A percentile compares a stretch with the other conserved stretches of the same genome.
phyloP scores from a whole-genome alignment of 2,888 invertebrate species.

The Bhutanitis thaidina region DNA sequence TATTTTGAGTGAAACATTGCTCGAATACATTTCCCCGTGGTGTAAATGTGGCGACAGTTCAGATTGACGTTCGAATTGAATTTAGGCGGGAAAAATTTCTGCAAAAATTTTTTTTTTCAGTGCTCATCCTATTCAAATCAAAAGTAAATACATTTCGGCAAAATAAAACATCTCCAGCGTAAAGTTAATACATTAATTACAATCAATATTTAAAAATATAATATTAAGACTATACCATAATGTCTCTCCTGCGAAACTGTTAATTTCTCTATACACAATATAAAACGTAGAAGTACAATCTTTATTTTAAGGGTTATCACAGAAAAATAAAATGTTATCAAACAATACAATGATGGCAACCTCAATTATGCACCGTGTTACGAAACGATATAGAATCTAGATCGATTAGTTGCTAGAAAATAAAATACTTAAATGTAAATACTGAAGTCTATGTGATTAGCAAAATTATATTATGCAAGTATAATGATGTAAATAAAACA shows the following conservation, averaged over 20 bases:
- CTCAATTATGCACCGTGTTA: conserved; percentile 62
- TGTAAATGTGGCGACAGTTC: too few species aligned
- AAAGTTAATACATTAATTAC: conserved; percentile 14
- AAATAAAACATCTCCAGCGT: conserved; percentile 17
- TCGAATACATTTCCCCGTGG: too few species aligned
- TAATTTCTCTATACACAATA: conserved; percentile 7
- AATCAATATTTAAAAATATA: conserved; percentile 5
- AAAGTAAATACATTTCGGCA: conserved; percentile 5
- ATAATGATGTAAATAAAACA: conserved; percentile 16
- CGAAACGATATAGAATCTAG: conserved; percentile 30
- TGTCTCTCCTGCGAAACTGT: conserved; percentile 5
- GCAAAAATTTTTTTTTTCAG: too few species aligned
- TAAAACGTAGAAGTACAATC: conserved; percentile 11
- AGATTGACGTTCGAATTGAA: too few species aligned
- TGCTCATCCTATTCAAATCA: neutral
- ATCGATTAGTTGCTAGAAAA: conserved; percentile 20
- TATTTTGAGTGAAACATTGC: too few species aligned
- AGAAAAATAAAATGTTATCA: conserved; percentile 70
- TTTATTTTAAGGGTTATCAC: conserved; percentile 57
- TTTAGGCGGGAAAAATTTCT: too few species aligned
- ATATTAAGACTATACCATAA: conserved; percentile 19
- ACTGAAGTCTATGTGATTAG: conserved; percentile 28
- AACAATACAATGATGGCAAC: conserved; percentile 69
- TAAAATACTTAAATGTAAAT: conserved; percentile 33
- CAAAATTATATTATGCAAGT: conserved; percentile 4